Evolutionary conservation across 2,888 invertebrate species (phyloP).

Genomic region (Leucoptera coffeella): DNA sequence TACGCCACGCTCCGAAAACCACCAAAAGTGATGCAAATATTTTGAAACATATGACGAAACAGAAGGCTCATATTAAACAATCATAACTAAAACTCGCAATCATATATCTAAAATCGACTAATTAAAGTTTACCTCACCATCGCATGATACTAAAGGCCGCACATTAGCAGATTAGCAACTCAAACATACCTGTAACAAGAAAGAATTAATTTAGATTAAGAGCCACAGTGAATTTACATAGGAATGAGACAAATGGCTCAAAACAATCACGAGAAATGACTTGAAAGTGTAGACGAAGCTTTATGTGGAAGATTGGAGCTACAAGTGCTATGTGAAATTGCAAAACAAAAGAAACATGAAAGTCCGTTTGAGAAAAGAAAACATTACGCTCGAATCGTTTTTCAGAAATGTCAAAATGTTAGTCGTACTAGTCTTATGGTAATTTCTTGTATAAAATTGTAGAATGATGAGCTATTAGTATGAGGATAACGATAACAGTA

Average conservation of each 20-base stretch:
- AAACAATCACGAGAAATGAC: conserved; percentile 24
- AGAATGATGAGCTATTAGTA: too few relatives aligned
- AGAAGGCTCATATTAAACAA: conserved; percentile 37
- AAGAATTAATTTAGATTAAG: conserved; percentile 7
- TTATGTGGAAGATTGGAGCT: conserved; percentile 21
- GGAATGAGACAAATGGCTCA: too few relatives aligned
- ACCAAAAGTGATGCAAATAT: conserved; percentile 47
- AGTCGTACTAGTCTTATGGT: not conserved
- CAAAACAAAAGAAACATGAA: conserved; percentile 39
- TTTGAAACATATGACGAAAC: conserved; percentile 46
- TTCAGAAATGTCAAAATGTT: not conserved
- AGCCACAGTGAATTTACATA: conserved; percentile 3
- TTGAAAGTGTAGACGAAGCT: conserved; percentile 25
- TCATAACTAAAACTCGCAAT: conserved; percentile 35
- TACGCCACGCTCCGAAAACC: conserved; percentile 52
- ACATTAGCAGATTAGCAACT: too few relatives aligned
- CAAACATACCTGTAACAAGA: conserved; percentile 42
- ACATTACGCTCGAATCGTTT: conserved; percentile 8
- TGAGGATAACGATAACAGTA: too few relatives aligned
- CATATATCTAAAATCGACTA: conserved; percentile 41
- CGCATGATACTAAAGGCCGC: conserved; percentile 9
- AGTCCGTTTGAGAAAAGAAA: conserved; percentile 29
- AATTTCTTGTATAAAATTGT: too few relatives aligned
- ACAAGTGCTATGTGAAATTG: conserved; percentile 23
- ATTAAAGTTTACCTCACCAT: conserved; percentile 40